Evolutionary conservation across 2,888 invertebrate species (phyloP).

Genomic region (Zelleria hepariella): DNA sequence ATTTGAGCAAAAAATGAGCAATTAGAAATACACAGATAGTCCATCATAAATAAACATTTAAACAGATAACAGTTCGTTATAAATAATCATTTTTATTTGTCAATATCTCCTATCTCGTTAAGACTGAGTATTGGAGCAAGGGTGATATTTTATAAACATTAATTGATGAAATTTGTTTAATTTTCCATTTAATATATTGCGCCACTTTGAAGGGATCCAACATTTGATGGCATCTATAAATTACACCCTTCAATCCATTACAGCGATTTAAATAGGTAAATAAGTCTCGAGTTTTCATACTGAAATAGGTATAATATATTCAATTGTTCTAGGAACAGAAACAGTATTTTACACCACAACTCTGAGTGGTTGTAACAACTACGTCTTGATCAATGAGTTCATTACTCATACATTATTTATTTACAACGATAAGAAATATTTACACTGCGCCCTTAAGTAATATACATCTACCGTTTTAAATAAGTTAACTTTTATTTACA

Average conservation of each 20-base stretch:
- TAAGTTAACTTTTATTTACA: conserved; percentile 13
- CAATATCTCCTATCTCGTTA: conserved; percentile 37
- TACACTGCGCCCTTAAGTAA: conserved; percentile 56
- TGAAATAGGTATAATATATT: conserved; percentile 10
- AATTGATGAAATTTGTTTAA: not conserved
- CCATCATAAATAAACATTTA: conserved; percentile 22
- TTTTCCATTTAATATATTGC: too few relatives aligned
- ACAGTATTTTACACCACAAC: conserved; percentile 47
- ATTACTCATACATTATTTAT: conserved; percentile 25
- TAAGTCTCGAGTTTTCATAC: not conserved
- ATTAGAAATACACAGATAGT: not conserved
- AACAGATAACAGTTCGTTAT: conserved; percentile 54
- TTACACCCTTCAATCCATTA: not conserved
- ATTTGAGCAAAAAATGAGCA: not conserved
- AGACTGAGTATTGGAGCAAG: not conserved
- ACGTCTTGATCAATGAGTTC: conserved; percentile 14
- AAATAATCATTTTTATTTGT: conserved; percentile 44
- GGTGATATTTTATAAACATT: not conserved
- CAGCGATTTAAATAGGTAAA: not conserved
- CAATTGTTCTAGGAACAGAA: conserved; percentile 59
- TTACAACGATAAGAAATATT: conserved; percentile 58
- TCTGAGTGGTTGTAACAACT: not conserved
- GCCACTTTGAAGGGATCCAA: not conserved
- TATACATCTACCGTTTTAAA: conserved; percentile 43
- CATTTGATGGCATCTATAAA: not conserved